These are phyloP conservation scores for Troglohyphantes excavatus DNA, from an alignment of 2,888 invertebrate species.

Conservation along the genomic window DNA sequence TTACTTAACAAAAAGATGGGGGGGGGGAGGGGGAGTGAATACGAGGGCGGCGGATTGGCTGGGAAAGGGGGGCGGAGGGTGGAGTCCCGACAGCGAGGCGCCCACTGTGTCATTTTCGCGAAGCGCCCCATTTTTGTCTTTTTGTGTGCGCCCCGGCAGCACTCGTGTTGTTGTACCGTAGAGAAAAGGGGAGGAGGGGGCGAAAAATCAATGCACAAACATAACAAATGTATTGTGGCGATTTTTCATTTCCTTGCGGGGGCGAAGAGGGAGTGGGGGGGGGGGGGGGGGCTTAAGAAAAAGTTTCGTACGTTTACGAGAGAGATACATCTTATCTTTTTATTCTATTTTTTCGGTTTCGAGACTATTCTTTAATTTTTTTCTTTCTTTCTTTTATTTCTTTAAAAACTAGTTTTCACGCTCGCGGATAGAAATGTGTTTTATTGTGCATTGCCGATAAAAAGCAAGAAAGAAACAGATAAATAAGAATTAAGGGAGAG, in stretches of 20 bases:
- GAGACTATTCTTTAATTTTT: slow-evolving; percentile 13
- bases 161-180: slow-evolving; percentile 32
- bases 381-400: background rate
- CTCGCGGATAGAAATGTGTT: slow-evolving; percentile 12
- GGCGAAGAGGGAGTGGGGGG: background rate
- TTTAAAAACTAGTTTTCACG: background rate
- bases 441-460: slow-evolving; percentile 44
- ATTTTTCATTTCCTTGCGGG: slow-evolving; percentile 55
- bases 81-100: slow-evolving; percentile 58
- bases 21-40: background rate
- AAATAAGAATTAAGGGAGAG: slow-evolving; percentile 13
- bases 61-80: slow-evolving; percentile 3
- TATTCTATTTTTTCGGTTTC: background rate
- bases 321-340: slow-evolving; percentile 40
- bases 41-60: background rate
- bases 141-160: slow-evolving; percentile 25
- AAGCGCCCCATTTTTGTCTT: slow-evolving; percentile 69
- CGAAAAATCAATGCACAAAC: slow-evolving; percentile 71
- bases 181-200: slow-evolving; percentile 22
- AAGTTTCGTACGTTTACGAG: slow-evolving; percentile 27
- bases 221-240: slow-evolving; percentile 70
- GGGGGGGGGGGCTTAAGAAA: slow-evolving; percentile 7
- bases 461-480: slow-evolving; percentile 13
- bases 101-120: slow-evolving; percentile 71
- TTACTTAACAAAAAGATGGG: slow-evolving; percentile 37